Evolutionary conservation across 2,113 vertebrate genomes (phyloP), one percentile per base, ranked within the genome.

Genomic region (Scomber colias): DNA sequence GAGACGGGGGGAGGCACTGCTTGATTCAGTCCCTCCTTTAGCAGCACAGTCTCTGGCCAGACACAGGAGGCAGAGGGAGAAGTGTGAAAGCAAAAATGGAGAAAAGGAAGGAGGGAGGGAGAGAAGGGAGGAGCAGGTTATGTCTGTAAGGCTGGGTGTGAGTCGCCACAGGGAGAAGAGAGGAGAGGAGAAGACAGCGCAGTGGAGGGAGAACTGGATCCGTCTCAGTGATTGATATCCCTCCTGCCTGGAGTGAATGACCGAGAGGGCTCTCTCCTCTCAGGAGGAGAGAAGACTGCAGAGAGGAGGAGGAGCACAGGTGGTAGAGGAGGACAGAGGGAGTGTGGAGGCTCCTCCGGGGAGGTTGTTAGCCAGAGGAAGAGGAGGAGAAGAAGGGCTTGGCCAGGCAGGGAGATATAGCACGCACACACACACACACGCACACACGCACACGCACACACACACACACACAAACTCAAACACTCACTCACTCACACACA

Each of bases 21-120:
- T 88, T 83, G 86, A 91, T 83, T 90, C 85, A 79, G 87, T 86
- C 86, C 82, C 90, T 87, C 84, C 82, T 71, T 27, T 78, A 82
- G 89, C 86, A 88, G 89, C 89, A 86, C 78, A 90, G 89, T 87
- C 84, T 89, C 84, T 81, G 89, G 86, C 87, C 90, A 90, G 86
- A 86, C 77, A 70, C 73, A 78, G 76, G 85, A 91, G 82, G 84
- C 85, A 74, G 86, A 81, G 76, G 84, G 79, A 75, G 78, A 63
- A 55, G 48, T 7, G 60, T 65, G 55, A 70, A 74, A 70, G 70
- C 30, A n/a, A 78, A 50, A 44, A 64, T 2, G 30, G 30, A 17
- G 61, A 72, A 49, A 21, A 54, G 31, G 24, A 53, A 50, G 68
- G 40, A 65, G 53, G 35, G n/a, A 44, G 59, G 6, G 71, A 44